Base-by-base conservation (phyloP, 2,797 vertebrate species). In the Serranus cabrilla region DNA sequence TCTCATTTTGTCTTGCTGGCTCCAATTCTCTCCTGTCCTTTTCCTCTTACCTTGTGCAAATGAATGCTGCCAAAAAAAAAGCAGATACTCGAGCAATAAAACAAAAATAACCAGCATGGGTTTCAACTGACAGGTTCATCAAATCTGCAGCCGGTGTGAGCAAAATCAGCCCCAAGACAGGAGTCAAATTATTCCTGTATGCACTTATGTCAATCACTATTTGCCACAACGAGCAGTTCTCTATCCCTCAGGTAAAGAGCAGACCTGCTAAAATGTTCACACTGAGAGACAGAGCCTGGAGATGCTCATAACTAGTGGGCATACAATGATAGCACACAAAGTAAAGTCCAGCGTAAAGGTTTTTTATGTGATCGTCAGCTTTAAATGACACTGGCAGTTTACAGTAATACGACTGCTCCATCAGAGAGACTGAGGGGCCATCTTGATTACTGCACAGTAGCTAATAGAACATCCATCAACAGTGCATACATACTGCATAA, bases 161-260 rank as follows among this genome's bases (percentile, higher is more conserved):
- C 52, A 34, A 75, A 80, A 70, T 66, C 68, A 20, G 31, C 65
- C 56, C 52, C 12, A 39, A 68, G 76, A 83, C 79, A 16, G 64
- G 42, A 80, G 78, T 82, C 80, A 85, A 75, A 87, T 87, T 80
- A 21, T 82, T 58, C 69, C 78, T 65, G 45, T 23, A 16, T 76
- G 72, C 85, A 81, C 21, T 85, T 70, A 23, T 43, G 69, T 39
- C 72, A 72, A 75, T 81, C 75, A 80, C 43, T 18, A 57, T 70
- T 75, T 71, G 78, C 78, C 78, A 74, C 31, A 27, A 42, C 39
- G 47, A 84, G 58, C 60, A 59, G 45, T 25, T 76, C 51, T 64
- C 39, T 39, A 25, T 67, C 67, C 66, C 20, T 52, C 40, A 58
- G 47, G 55, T 46, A 20, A 51, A 74, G n/a, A 25, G 12, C 7